Base-by-base conservation (phyloP, 2,888 invertebrate species). In the Agrotis ipsilon region DNA sequence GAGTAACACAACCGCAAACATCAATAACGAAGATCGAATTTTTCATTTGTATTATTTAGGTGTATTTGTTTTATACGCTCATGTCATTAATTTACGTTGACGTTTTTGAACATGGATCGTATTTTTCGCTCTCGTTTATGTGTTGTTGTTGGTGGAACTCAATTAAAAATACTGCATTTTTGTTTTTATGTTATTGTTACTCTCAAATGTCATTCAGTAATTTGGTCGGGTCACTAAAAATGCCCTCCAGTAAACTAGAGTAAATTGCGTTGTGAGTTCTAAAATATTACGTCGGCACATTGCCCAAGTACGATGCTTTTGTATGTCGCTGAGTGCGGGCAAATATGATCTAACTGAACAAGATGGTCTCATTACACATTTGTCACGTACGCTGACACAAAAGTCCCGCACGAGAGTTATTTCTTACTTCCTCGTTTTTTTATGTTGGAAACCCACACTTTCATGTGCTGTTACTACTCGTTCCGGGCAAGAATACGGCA, bases 341-440 rank as follows among this genome's bases (percentile, higher is more conserved):
- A 78, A 83, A 76, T 82, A 81, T 77, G 68, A 85, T 80, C 74
- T 82, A 80, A 86, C 74, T 75, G 76, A 75, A 73, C 74, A 80
- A 86, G 87, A 88, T 81, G 80, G 82, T 82, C 87, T 89, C 87
- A 90, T 91, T 90, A 89, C 83, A 85, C 84, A 88, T 89, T 86
- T 85, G 88, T 90, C 89, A 90, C 89, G 90, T 90, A 80, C 81
- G 81, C 81, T 84, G 85, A 88, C 86, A 82, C 75, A 74, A 72
- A 79, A 78, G 78, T 80, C 70, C 72, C 72, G 66, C 82, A 78
- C 58, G 78, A 78, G 75, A 62, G 75, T 81, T 78, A 81, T 83
- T 80, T 65, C 69, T 74, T 75, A 68, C 68, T 75, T 75, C 64
- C 70, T 77, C 73, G 54, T 75, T 80, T 80, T n/a, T 83, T 85